A percentile compares a stretch with the other conserved stretches of the same genome.
These are phyloP conservation scores for Athalia rosae DNA, from an alignment of 2,888 invertebrate genomes.

Conservation along the genomic window DNA sequence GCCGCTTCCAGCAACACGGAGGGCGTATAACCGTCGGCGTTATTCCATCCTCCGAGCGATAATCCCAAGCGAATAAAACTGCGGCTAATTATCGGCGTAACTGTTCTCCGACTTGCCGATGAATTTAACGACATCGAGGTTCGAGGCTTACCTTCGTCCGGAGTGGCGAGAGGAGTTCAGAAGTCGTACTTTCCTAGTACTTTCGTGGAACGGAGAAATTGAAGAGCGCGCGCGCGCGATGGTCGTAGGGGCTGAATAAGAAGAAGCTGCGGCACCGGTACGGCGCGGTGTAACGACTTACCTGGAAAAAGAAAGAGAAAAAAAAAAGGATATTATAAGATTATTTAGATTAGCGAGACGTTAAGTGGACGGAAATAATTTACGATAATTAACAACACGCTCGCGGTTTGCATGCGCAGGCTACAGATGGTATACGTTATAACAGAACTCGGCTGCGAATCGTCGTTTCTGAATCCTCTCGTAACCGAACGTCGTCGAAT, in stretches of 20 bases:
- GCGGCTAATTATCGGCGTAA: slow-evolving; percentile 23
- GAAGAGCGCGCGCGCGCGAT: too few relatives aligned
- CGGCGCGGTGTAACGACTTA: slow-evolving; percentile 3
- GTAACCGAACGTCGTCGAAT: not conserved
- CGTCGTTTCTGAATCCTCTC: slow-evolving; percentile 4
- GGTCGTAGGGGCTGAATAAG: too few relatives aligned
- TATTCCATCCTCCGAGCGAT: not conserved
- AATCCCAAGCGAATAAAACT: not conserved
- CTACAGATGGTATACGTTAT: not conserved
- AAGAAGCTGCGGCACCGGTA: not conserved
- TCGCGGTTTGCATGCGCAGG: not conserved
- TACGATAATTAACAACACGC: slow-evolving; percentile 30
- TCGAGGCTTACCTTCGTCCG: slow-evolving; percentile 1
- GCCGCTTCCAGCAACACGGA: too few relatives aligned
- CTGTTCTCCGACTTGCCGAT: slow-evolving; percentile 25
- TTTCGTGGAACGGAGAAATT: not conserved
- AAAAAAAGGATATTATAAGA: slow-evolving; percentile 25
- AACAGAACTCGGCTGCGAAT: not conserved
- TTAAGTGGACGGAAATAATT: slow-evolving; percentile 25
- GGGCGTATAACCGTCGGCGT: not conserved
- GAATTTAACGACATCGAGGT: slow-evolving; percentile 22
- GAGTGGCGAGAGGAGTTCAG: not conserved
- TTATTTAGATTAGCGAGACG: slow-evolving; percentile 35
- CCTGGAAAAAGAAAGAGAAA: slow-evolving; percentile 33
- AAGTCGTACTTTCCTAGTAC: not conserved